Base-by-base conservation (phyloP, 2,113 vertebrate genomes). In the Vireo altiloquus region DNA sequence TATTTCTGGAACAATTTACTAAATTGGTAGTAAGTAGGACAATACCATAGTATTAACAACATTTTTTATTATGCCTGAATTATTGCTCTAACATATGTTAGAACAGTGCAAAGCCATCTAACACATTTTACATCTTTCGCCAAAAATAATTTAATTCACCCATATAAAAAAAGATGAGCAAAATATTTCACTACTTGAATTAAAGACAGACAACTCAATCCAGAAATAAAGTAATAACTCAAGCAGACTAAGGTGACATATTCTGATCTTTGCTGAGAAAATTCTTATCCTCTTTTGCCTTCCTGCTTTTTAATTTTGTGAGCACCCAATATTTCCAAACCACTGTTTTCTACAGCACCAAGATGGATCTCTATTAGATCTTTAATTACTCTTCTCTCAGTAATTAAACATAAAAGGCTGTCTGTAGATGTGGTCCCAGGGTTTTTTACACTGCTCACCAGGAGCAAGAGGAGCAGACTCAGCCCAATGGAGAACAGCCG, bases 1-100 rank as follows among this genome's bases (percentile, higher is more conserved):
- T 95, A 95, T 97, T 98, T 95, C 92, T 97, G 94, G 92, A 97
- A 90, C 66, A 94, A 88, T 92, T 93, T 92, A 91, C 78, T 93
- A 80, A 97, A 96, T 95, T 96, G 90, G 70, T 95, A 84, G 59
- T 96, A 91, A 93, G 96, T 95, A 97, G 89, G 94, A 85, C 68
- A 66, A 97, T 96, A 79, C 53, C 88, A 50, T 90, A 82, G 47
- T 92, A 82, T 94, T 97, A 96, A 87, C 82, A 85, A 57, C 80
- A 78, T 91, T 95, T 96, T 93, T 97, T 89, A 95, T 84, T 93
- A 82, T 89, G 75, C 79, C 46, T 94, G 88, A 96, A 84, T 81
- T 71, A 83, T 86, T 94, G 53, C 82, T 87, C 61, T 66, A 95
- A 94, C 90, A 86, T 92, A 97, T 96, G 76, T 87, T 94, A 84